Conservation (phyloP, 1,140 invertebrate genomes). For the Daktulosphaira vitifoliae region DNA sequence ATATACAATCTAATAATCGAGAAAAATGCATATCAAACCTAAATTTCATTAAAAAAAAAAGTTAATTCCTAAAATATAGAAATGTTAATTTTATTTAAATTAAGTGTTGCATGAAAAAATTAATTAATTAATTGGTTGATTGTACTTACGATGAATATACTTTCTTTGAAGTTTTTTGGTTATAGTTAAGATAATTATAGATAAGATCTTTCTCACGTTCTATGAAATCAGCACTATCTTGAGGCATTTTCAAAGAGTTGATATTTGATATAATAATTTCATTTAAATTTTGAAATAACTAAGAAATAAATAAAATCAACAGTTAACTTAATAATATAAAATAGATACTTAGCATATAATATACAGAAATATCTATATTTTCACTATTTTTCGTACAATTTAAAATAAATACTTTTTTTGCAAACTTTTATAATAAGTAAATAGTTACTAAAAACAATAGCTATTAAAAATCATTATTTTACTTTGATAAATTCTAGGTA, state of each 20-base stretch:
- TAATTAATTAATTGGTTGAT: too few relatives aligned
- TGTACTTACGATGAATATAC: neutral
- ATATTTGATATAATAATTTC: conserved; percentile 6
- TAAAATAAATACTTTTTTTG: too few relatives aligned
- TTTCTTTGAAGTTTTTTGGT: neutral
- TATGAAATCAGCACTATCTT: conserved; percentile 11
- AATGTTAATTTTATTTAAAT: neutral
- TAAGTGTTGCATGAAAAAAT: too few relatives aligned
- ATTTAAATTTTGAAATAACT: conserved; percentile 26
- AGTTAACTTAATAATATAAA: too few relatives aligned
- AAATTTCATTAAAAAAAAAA: neutral
- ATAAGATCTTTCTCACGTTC: conserved; percentile 22
- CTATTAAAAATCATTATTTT: too few relatives aligned
- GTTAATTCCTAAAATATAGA: neutral
- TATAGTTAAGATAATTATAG: conserved; percentile 7
- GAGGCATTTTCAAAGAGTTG: neutral
- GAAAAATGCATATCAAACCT: conserved; percentile 28
- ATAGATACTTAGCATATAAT: too few relatives aligned
- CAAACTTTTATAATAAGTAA: too few relatives aligned
- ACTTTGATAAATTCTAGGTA: too few relatives aligned
- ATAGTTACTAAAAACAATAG: too few relatives aligned
- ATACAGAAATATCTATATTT: too few relatives aligned
- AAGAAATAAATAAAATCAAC: neutral
- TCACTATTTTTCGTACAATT: too few relatives aligned
- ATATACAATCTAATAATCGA: conserved; percentile 21